phyloP scores from a whole-genome alignment of 2,888 invertebrate species.

The Urechis unicinctus region DNA sequence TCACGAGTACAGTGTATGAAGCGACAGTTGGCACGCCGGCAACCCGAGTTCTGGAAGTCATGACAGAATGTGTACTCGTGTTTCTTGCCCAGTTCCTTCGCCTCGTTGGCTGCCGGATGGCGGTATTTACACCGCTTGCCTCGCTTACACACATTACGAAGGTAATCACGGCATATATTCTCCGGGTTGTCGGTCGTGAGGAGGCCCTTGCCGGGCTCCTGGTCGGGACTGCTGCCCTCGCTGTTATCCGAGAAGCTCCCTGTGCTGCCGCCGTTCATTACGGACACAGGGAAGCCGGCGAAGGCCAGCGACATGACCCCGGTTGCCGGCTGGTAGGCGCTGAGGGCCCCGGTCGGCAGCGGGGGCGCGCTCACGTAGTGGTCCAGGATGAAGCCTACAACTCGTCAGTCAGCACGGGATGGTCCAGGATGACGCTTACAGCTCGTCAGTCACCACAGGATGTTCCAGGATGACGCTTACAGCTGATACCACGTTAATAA shows the following conservation, averaged over 20 bases:
- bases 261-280: constrained; percentile 6
- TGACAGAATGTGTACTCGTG: constrained; percentile 55
- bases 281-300: not conserved
- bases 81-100: constrained; percentile 39
- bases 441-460: too few relatives aligned
- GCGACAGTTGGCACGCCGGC: constrained; percentile 67
- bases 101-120: constrained; percentile 52
- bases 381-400: too few relatives aligned
- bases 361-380: too few relatives aligned
- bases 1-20: constrained; percentile 71
- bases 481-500: too few relatives aligned
- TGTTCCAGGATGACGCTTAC: too few relatives aligned
- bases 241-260: constrained; percentile 19
- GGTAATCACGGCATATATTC: constrained; percentile 59
- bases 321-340: too few relatives aligned
- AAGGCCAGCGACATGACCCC: too few relatives aligned
- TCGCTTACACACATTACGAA: constrained; percentile 59
- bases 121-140: constrained; percentile 59
- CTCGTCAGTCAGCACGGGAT: too few relatives aligned
- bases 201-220: not conserved
- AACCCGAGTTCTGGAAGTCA: constrained; percentile 67
- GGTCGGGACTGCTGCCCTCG: constrained; percentile 5
- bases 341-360: too few relatives aligned
- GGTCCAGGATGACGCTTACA: too few relatives aligned
- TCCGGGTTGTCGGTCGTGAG: constrained; percentile 16